Conservation (phyloP, 2,888 invertebrate genomes). For the Andrena praecox region DNA sequence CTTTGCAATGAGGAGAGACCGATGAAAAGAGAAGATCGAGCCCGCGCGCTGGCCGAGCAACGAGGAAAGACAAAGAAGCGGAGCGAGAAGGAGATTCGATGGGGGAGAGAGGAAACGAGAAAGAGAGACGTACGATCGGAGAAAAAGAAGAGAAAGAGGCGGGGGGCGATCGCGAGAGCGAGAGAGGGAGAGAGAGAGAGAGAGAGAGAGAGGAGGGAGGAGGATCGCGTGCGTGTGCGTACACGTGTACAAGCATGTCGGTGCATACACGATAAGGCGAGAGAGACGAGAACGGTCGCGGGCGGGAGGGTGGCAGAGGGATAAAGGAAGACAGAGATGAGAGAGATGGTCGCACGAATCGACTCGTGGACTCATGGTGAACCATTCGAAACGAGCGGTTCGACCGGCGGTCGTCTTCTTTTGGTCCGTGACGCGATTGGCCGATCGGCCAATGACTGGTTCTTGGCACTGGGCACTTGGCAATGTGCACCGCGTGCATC, state of each 20-base stretch:
- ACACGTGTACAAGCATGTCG: not conserved
- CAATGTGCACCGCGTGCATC: slow-evolving; percentile 41
- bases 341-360: slow-evolving; percentile 42
- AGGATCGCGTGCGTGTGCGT: slow-evolving; percentile 22
- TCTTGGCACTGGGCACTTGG: slow-evolving; percentile 36
- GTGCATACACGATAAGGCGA: slow-evolving; percentile 46
- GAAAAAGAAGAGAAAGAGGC: slow-evolving; percentile 22
- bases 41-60: slow-evolving; percentile 16
- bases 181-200: not conserved
- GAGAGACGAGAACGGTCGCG: slow-evolving; percentile 13
- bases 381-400: slow-evolving; percentile 56
- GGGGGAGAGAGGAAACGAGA: not conserved
- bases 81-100: not conserved
- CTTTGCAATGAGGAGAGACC: slow-evolving; percentile 71
- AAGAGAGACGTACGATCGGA: not conserved
- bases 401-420: slow-evolving; percentile 63
- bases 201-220: slow-evolving; percentile 34
- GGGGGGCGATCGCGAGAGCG: not conserved
- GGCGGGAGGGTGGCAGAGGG: slow-evolving; percentile 5
- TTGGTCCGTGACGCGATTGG: slow-evolving; percentile 63
- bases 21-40: slow-evolving; percentile 43
- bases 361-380: slow-evolving; percentile 56
- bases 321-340: slow-evolving; percentile 22
- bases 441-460: slow-evolving; percentile 66
- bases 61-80: slow-evolving; percentile 35